A percentile compares a stretch with the other conserved stretches of the same genome.
These are phyloP conservation scores for Apodemia mormo DNA, from an alignment of 2,888 invertebrate genomes.

Conservation along the genomic window DNA sequence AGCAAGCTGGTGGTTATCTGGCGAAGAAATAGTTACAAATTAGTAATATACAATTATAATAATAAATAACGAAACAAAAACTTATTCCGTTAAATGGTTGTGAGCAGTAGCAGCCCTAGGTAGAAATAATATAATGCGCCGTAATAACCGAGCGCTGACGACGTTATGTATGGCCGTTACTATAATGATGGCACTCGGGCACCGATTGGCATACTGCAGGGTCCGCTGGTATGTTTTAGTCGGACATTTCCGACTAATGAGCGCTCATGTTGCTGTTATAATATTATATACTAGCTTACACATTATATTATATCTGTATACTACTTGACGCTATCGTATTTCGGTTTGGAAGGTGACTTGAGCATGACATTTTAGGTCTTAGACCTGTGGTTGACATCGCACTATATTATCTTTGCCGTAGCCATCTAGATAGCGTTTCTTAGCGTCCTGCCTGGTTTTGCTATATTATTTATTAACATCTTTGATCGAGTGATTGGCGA, in stretches of 20 bases:
- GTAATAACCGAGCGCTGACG: background rate
- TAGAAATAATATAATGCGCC: background rate
- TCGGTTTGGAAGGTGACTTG: background rate
- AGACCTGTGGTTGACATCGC: too few species aligned
- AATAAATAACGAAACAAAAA: too few species aligned
- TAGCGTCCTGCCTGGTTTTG: too few species aligned
- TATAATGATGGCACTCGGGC: slow-evolving; percentile 2
- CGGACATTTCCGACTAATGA: slow-evolving; percentile 5
- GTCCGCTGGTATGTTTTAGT: slow-evolving; percentile 1
- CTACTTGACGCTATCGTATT: background rate
- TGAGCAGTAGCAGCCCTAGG: background rate
- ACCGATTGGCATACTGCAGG: background rate
- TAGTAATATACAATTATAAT: too few species aligned
- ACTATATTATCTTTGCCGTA: too few species aligned
- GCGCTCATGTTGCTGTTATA: background rate
- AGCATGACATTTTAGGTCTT: background rate
- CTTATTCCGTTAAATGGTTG: too few species aligned
- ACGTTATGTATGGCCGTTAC: background rate
- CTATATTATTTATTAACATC: too few species aligned
- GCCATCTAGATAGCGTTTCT: too few species aligned
- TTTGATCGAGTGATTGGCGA: too few species aligned
- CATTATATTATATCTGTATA: background rate
- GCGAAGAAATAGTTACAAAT: too few species aligned
- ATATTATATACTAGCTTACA: background rate
- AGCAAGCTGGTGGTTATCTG: too few species aligned